A percentile compares a stretch with the other conserved stretches of the same genome.
phyloP scores from a whole-genome alignment of 2,797 vertebrate species.

The Ptychadena robeensis region DNA sequence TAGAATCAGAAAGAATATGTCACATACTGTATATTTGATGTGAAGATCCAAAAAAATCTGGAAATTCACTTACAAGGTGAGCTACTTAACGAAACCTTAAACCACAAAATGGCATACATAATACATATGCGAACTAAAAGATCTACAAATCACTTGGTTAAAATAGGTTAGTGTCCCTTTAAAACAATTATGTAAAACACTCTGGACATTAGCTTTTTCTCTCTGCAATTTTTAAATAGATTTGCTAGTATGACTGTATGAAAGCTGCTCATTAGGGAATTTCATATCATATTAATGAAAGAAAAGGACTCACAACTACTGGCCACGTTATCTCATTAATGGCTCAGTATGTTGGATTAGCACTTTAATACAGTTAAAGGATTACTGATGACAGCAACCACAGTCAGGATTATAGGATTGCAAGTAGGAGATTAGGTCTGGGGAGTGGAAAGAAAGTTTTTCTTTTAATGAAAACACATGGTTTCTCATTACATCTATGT shows the following conservation, averaged over 20 bases:
- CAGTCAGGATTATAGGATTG: constrained; percentile 36
- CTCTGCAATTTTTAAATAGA: constrained; percentile 22
- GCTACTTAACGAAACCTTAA: no score
- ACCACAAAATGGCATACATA: no score
- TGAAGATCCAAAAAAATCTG: no score
- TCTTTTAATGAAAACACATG: constrained; percentile 49
- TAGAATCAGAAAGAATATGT: no score
- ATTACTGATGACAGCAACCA: constrained; percentile 45
- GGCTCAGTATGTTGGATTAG: constrained; percentile 37
- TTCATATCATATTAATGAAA: constrained; percentile 43
- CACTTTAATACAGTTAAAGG: not conserved
- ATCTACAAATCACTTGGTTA: not conserved
- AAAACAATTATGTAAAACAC: constrained; percentile 10
- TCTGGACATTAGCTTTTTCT: not conserved
- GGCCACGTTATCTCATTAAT: constrained; percentile 46
- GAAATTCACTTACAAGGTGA: no score
- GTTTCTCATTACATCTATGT: constrained; percentile 51
- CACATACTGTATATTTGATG: no score
- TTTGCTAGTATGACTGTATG: constrained; percentile 25
- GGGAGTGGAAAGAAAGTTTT: constrained; percentile 2
- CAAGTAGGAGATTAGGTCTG: constrained; percentile 51
- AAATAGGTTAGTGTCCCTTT: not conserved
- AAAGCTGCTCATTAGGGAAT: constrained; percentile 48
- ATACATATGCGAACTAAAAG: not conserved
- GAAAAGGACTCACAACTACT: constrained; percentile 32